Evolutionary conservation across 2,888 invertebrate genomes (phyloP).

Genomic region (Eupithecia abbreviata): DNA sequence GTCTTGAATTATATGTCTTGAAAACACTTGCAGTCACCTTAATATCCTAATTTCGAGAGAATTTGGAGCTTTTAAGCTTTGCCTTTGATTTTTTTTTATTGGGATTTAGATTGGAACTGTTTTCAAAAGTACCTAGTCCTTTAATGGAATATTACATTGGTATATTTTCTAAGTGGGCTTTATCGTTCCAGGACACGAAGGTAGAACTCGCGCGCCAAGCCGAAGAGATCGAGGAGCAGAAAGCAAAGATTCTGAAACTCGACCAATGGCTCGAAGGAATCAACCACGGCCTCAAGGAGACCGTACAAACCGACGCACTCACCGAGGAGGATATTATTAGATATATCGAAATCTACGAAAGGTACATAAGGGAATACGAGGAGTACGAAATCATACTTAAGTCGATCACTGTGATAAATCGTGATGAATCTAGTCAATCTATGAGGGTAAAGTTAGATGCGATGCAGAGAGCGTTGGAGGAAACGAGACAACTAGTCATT

Average conservation of each 20-base stretch:
- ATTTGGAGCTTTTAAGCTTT: background rate
- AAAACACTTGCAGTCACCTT: background rate
- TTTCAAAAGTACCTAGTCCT: background rate
- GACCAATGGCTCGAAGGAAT: conserved; percentile 80
- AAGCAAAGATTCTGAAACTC: conserved; percentile 70
- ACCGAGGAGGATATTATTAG: conserved; percentile 73
- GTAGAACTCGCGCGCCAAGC: conserved; percentile 70
- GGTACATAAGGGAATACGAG: conserved; percentile 76
- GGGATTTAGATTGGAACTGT: background rate
- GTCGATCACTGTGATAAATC: conserved; percentile 74
- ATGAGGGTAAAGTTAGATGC: conserved; percentile 83
- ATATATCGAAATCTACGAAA: conserved; percentile 78
- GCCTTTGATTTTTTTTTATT: background rate
- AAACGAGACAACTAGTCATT: conserved; percentile 85
- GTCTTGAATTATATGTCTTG: background rate
- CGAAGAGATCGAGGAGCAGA: conserved; percentile 72
- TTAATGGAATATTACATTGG: background rate
- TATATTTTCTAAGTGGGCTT: background rate
- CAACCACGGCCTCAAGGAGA: conserved; percentile 77
- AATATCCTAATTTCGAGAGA: background rate
- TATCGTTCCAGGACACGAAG: conserved; percentile 69
- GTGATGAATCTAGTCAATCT: conserved; percentile 79
- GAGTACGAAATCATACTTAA: conserved; percentile 75
- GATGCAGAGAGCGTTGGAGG: conserved; percentile 83
- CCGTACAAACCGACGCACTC: conserved; percentile 67